These are phyloP conservation scores for Bambusicola thoracicus DNA, from an alignment of 2,113 vertebrate genomes.

Conservation along the genomic window DNA sequence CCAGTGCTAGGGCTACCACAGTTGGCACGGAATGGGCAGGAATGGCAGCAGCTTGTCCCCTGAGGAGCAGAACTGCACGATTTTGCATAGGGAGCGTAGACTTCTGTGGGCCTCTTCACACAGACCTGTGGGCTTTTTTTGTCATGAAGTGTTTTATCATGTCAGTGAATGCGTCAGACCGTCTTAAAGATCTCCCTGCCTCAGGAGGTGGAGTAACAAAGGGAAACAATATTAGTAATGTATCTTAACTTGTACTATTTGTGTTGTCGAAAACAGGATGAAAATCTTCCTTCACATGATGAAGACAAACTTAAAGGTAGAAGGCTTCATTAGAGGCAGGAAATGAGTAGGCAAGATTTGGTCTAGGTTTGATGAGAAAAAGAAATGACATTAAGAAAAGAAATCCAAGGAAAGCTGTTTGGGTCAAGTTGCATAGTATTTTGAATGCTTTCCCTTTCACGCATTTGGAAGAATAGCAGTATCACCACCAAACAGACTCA, in stretches of 20 bases:
- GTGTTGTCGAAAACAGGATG: not conserved
- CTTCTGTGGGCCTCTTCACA: fast-evolving
- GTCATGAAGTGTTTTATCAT: not conserved
- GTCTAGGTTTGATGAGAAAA: no score
- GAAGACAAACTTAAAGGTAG: no score
- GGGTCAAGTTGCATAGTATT: not conserved
- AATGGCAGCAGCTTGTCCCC: fast-evolving
- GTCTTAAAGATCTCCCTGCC: not conserved
- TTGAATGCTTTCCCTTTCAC: not conserved
- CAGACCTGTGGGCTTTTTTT: not conserved
- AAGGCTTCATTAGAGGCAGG: no score
- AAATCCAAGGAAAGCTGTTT: not conserved
- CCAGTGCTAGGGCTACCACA: fast-evolving
- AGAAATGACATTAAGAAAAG: not conserved
- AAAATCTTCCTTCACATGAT: no score
- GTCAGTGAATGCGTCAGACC: no score
- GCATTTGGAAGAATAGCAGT: not conserved
- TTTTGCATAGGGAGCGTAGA: not conserved
- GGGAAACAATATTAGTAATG: not conserved
- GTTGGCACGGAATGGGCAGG: fast-evolving
- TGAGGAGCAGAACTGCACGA: no score
- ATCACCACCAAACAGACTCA: not conserved
- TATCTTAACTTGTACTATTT: not conserved
- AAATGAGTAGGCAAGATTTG: no score
- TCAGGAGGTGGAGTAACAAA: not conserved